Percentiles rank a stretch among this genome's conserved stretches.
Evolutionary conservation across 2,888 invertebrate species (phyloP).

Genomic region (Epinotia bilunana): DNA sequence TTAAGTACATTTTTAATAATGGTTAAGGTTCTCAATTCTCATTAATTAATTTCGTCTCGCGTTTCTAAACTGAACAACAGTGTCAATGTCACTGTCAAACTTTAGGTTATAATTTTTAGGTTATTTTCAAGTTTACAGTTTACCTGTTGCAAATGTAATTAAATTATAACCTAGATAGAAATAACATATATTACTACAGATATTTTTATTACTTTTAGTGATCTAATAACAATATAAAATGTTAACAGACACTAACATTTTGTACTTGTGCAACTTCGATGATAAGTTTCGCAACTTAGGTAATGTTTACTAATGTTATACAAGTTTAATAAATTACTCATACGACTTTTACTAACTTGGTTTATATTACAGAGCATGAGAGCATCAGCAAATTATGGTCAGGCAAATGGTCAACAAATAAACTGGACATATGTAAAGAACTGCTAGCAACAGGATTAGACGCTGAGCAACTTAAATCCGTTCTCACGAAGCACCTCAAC

Average conservation of each 20-base stretch:
- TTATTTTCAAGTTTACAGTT: constrained; percentile 32
- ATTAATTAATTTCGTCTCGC: background rate
- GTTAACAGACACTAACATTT: constrained; percentile 47
- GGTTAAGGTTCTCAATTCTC: background rate
- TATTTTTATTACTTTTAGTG: background rate
- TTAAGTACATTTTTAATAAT: background rate
- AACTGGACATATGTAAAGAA: constrained; percentile 61
- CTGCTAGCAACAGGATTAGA: constrained; percentile 64
- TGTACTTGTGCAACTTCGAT: constrained; percentile 74
- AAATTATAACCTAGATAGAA: constrained; percentile 2
- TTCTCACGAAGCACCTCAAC: constrained; percentile 58
- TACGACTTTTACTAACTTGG: background rate
- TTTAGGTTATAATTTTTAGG: constrained; percentile 18
- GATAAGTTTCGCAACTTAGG: constrained; percentile 60
- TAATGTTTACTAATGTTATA: constrained; percentile 50
- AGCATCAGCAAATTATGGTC: constrained; percentile 65
- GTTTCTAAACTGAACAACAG: constrained; percentile 20
- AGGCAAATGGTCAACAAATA: constrained; percentile 65
- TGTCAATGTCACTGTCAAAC: constrained; percentile 37
- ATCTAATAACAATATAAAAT: constrained; percentile 6
- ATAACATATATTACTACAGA: background rate
- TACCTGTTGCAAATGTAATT: constrained; percentile 30
- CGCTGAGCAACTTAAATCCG: constrained; percentile 54
- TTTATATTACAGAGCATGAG: constrained; percentile 61
- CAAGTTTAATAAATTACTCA: background rate